Conservation (phyloP, 2,113 vertebrate genomes). For the Plotosus lineatus region DNA sequence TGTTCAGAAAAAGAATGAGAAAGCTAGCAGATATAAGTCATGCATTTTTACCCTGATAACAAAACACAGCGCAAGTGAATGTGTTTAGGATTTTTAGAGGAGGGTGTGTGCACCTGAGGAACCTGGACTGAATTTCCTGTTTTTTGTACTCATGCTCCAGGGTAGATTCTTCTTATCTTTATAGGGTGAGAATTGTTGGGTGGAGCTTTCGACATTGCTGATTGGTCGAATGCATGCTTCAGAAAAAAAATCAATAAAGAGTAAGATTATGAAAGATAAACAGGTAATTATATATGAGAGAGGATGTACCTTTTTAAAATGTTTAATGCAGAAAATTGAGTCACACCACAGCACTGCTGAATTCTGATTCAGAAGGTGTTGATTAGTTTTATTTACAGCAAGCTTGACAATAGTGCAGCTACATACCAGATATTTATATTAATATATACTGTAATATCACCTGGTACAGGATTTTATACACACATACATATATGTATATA, state of each 20-base stretch:
- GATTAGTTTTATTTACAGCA: no score
- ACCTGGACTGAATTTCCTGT: not conserved
- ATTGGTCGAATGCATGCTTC: not conserved
- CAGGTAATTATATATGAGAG: not conserved
- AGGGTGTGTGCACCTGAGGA: not conserved
- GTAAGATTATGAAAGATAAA: no score
- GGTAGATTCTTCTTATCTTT: not conserved
- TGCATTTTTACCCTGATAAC: not conserved
- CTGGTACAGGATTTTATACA: no score
- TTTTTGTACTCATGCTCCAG: not conserved
- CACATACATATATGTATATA: no score
- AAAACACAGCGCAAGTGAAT: not conserved
- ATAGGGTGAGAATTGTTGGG: not conserved
- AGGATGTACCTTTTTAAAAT: not conserved
- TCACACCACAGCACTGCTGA: not conserved
- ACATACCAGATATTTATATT: no score
- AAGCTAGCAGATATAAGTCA: not conserved
- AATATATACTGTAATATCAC: no score
- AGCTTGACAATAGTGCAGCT: no score
- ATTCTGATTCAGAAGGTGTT: not conserved
- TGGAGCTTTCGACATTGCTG: not conserved
- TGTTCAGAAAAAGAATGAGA: no score
- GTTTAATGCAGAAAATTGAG: not conserved
- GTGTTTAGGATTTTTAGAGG: not conserved
- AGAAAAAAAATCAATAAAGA: not conserved